Evolutionary conservation across 2,113 vertebrate species (phyloP).

Genomic region (Antigone vipio): DNA sequence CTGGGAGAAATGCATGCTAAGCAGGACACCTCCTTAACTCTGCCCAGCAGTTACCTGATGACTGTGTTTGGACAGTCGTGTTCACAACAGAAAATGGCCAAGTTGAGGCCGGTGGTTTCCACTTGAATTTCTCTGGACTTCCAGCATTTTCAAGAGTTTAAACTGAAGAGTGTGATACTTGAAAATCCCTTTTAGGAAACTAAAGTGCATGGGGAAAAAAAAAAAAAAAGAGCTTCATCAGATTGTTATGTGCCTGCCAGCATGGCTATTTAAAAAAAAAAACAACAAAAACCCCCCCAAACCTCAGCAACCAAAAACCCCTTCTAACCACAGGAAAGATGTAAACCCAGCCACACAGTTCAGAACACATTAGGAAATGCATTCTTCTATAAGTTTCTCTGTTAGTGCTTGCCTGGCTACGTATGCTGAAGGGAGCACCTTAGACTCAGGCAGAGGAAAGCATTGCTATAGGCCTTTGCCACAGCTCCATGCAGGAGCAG

Average conservation of each 20-base stretch:
- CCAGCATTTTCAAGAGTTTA: neutral
- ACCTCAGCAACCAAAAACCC: fast-evolving
- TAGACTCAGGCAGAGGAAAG: fast-evolving
- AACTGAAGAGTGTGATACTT: neutral
- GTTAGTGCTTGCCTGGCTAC: neutral
- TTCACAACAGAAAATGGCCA: fast-evolving
- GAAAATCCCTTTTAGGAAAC: neutral
- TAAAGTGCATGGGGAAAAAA: neutral
- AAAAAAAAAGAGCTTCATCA: neutral
- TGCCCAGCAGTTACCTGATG: fast-evolving
- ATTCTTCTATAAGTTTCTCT: neutral
- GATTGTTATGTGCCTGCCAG: neutral
- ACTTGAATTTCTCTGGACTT: neutral
- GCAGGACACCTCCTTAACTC: fast-evolving
- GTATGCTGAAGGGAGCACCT: neutral
- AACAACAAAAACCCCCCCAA: neutral
- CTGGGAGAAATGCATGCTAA: fast-evolving
- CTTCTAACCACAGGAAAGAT: neutral
- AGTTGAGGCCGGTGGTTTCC: neutral
- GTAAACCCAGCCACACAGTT: neutral
- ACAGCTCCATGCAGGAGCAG: neutral
- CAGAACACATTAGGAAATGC: neutral
- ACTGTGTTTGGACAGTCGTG: fast-evolving
- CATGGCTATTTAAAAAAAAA: neutral
- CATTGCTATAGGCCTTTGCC: neutral